Base-by-base conservation (phyloP, 2,888 invertebrate species). In the Diogma glabrata region DNA sequence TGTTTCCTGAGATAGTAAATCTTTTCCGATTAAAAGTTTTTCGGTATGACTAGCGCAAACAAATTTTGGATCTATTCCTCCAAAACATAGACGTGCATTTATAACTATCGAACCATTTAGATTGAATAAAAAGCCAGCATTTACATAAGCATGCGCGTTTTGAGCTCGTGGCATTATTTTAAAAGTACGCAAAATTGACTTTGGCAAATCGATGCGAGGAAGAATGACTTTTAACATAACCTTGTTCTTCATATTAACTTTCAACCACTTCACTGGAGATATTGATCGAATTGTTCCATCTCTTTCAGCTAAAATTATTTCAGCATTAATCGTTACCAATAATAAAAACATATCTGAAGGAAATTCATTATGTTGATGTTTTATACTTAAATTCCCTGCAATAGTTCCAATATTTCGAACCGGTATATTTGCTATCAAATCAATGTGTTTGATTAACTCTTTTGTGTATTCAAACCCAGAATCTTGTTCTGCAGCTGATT, bases 131-230 rank as follows among this genome's bases (percentile, higher is more conserved):
- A 87, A 86, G 2, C 81, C 87, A 0, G 84, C 84, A 62, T 87
- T 87, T 0, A 88, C 79, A 54, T 82, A 78, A 0, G 87, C 86
- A 59, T 85, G 85, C 0, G 85, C 78, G 61, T 86, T 86, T 70
- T 85, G 84, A 1, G 82, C 78, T 56, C 85, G 70, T 0, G 82
- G 79, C 78, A 83, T 84, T 57, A 87, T 81, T 85, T 87, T 59
- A 66, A 74, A 75, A 9, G 72, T 70, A 57, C 69, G 65, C 52
- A 72, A 71, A 8, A 63, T 59, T 52, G 58, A 60, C 49, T 68
- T 67, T 52, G 58, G 60, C 30, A 60, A 54, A 12, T 74, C 69
- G 14, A 80, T 64, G 0, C 78, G 54, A 23, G 59, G 58, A 4
- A 68, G 46, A 30, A 56, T 54, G 26, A 67, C 60, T 24, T 56